These are phyloP conservation scores for Aphidius gifuensis DNA, from an alignment of 1,140 invertebrate genomes.

Conservation along the genomic window DNA sequence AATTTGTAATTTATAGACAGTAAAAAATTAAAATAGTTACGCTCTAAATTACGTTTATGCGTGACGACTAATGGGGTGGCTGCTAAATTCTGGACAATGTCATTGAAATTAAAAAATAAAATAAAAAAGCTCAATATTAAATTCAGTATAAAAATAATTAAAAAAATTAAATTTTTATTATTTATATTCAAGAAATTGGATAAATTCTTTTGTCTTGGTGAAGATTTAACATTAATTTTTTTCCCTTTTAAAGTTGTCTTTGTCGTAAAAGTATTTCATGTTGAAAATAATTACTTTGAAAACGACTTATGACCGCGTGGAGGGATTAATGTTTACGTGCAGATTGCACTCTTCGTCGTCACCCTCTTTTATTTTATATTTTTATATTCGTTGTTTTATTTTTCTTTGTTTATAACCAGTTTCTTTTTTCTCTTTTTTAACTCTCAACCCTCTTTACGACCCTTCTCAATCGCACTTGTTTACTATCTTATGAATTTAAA, in stretches of 20 bases:
- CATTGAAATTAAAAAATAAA: no score
- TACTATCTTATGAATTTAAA: neutral
- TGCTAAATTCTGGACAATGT: no score
- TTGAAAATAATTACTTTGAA: constrained; percentile 38
- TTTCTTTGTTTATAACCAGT: no score
- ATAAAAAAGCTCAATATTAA: no score
- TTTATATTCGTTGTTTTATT: no score
- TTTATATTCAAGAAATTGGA: no score
- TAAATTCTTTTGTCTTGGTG: neutral
- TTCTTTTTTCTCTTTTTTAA: constrained; percentile 18
- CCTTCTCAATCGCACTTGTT: neutral
- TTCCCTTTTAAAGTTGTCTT: constrained; percentile 15
- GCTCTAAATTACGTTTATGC: no score
- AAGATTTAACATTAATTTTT: constrained; percentile 7
- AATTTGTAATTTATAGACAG: no score
- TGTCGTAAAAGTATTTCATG: constrained; percentile 35
- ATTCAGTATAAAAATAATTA: no score
- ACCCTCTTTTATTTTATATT: neutral
- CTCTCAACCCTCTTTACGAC: constrained; percentile 1
- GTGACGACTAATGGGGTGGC: no score
- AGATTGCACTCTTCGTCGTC: constrained; percentile 1
- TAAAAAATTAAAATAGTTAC: no score
- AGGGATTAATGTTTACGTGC: constrained; percentile 22
- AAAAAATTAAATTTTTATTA: no score
- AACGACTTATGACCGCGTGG: constrained; percentile 19